Evolutionary conservation across 2,888 invertebrate species (phyloP).

Genomic region (Tetrapedia diversipes): DNA sequence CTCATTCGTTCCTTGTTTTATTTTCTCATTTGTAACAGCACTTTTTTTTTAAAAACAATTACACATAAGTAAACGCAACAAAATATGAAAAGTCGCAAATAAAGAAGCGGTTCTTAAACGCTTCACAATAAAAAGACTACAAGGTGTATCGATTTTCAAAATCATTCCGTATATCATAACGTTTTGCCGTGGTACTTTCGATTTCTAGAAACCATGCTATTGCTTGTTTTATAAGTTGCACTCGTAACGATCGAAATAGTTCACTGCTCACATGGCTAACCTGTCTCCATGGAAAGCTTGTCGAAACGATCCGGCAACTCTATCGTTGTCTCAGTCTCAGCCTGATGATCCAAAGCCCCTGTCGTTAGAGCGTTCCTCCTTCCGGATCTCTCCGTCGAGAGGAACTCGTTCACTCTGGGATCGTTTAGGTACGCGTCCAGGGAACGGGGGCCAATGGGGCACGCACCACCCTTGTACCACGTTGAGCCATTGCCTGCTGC

Average conservation of each 20-base stretch:
- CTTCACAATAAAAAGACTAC: too few species aligned
- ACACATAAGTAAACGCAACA: too few species aligned
- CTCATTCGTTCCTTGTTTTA: too few species aligned
- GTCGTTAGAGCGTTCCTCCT: constrained; percentile 95
- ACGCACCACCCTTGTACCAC: not conserved
- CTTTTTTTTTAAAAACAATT: too few species aligned
- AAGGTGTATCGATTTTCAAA: too few species aligned
- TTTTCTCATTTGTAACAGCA: too few species aligned
- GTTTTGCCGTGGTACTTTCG: too few species aligned
- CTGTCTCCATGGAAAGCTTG: constrained; percentile 87
- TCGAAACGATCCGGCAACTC: constrained; percentile 91
- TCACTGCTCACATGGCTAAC: constrained; percentile 32
- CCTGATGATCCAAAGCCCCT: constrained; percentile 90
- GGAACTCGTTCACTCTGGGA: constrained; percentile 89
- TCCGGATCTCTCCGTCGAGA: constrained; percentile 93
- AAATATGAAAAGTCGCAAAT: too few species aligned
- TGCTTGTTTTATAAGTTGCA: not conserved
- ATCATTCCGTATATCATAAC: too few species aligned
- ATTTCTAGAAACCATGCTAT: not conserved
- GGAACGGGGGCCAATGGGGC: too few species aligned
- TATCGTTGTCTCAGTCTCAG: constrained; percentile 88
- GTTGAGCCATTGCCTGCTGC: constrained; percentile 73
- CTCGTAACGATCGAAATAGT: not conserved
- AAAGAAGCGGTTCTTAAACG: too few species aligned
- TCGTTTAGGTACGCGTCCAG: constrained; percentile 80